Evolutionary conservation across 2,113 vertebrate species (phyloP).

Genomic region (Lagopus leucura): DNA sequence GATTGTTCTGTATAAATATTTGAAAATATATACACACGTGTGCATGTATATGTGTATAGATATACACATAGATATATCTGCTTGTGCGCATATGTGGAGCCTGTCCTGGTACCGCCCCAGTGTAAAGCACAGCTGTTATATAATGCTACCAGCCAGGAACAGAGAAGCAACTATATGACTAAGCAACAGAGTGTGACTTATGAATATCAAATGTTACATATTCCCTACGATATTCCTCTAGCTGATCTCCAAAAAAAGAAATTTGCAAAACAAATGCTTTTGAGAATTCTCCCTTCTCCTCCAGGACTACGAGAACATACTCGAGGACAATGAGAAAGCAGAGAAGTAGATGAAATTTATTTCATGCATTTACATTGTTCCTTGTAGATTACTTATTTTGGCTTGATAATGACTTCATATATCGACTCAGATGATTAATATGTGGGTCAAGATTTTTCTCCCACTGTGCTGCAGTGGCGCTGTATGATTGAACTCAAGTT

Average conservation of each 20-base stretch:
- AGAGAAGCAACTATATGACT: constrained; percentile 39
- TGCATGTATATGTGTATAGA: not conserved
- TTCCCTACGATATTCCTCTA: constrained; percentile 39
- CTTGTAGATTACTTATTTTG: not conserved
- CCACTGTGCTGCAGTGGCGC: not conserved
- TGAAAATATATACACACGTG: not conserved
- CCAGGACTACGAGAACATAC: not conserved
- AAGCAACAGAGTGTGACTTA: constrained; percentile 57
- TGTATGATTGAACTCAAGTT: not conserved
- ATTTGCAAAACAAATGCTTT: not conserved
- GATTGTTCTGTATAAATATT: not conserved
- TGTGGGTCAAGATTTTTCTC: not conserved
- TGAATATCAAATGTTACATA: constrained; percentile 47
- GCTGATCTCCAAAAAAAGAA: not conserved
- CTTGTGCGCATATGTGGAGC: not conserved
- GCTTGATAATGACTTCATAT: not conserved
- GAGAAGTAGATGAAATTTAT: constrained; percentile 14
- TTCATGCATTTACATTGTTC: not conserved
- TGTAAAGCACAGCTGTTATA: constrained; percentile 26
- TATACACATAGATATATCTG: not conserved
- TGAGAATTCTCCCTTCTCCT: not conserved
- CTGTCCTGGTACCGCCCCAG: not conserved
- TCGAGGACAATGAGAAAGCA: not conserved
- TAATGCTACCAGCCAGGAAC: constrained; percentile 17
- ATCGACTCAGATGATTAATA: constrained; percentile 13